Base-by-base conservation (phyloP, 2,797 vertebrate genomes). In the Pygocentrus nattereri region DNA sequence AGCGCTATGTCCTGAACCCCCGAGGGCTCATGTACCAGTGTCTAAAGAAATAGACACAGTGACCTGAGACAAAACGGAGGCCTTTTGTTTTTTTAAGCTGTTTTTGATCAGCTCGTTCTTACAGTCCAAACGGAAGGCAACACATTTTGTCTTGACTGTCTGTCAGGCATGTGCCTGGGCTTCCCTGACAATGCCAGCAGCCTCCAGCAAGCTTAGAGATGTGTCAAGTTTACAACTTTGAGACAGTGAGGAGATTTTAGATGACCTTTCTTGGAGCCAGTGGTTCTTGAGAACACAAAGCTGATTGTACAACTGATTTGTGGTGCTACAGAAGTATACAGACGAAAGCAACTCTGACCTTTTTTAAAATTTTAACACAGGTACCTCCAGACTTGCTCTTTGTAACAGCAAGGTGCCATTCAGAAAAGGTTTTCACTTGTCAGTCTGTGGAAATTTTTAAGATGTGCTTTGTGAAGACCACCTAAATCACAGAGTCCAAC, bases 11-110 rank as follows among this genome's bases (percentile, higher is more conserved):
- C 92, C 92, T 95, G 82, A 94, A 95, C 81, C 94, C 94, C 6
- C 87, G 94, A 34, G 91, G 95, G 0, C 90, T 95, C 73, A 95
- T 96, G 95, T 95, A 96, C 88, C 94, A 96, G 91, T 95, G 94
- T 92, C 90, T 96, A 83, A 96, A 94, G 89, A 95, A 96, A 76
- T 95, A 82, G 87, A 73, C 62, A 41, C 5, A 11, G 5, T 12
- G 5, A 73, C 67, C 25, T 8, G n/a, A 34, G 49, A 75, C 61
- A 21, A 79, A 78, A 52, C 27, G 23, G 79, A 70, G 78, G 81
- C 0, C 12, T 8, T 75, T 2, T 30, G 18, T 50, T 68, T 41
- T 27, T 68, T 62, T 61, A 47, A 74, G 75, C 49, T 34, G 56
- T 50, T 77, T 73, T 10, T 13, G 27, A 81, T 76, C 50, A 19